A percentile compares a stretch with the other conserved stretches of the same genome.
Evolutionary conservation across 2,113 vertebrate genomes (phyloP).

Genomic region (Australoheros scitulus): DNA sequence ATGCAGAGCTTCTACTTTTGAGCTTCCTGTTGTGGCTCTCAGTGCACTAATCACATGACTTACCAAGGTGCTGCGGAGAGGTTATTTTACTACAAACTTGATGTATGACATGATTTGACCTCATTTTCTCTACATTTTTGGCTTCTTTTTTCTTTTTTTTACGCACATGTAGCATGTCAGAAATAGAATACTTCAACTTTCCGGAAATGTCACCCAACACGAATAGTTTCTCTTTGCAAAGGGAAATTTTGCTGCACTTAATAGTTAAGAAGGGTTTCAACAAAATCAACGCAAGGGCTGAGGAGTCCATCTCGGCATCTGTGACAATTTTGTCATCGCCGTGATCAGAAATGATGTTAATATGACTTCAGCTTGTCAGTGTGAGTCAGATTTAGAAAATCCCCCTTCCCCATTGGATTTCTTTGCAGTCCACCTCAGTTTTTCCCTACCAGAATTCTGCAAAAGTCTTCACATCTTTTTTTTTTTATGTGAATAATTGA

Average conservation of each 20-base stretch:
- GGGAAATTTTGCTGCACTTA: neutral
- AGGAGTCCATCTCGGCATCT: neutral
- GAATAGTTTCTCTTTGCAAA: slow-evolving; percentile 37
- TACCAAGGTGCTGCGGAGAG: neutral
- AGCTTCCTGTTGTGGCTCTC: slow-evolving; percentile 71
- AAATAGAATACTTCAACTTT: slow-evolving; percentile 35
- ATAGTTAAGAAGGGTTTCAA: neutral
- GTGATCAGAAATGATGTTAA: slow-evolving; percentile 35
- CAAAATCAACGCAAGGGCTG: neutral
- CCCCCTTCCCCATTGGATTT: neutral
- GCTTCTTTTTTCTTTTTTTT: neutral
- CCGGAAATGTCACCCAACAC: slow-evolving; percentile 5
- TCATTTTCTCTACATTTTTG: slow-evolving; percentile 17
- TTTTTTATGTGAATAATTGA: neutral
- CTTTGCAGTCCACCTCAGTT: neutral
- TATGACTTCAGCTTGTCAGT: neutral
- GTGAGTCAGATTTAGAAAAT: neutral
- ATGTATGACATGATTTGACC: slow-evolving; percentile 42
- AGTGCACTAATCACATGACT: slow-evolving; percentile 47
- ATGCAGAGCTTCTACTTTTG: slow-evolving; percentile 28
- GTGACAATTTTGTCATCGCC: neutral
- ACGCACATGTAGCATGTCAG: slow-evolving; percentile 11
- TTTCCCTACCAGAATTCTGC: accelerated
- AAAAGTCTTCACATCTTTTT: neutral
- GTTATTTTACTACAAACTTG: slow-evolving; percentile 25